Evolutionary conservation across 2,113 vertebrate species (phyloP), one percentile per base, ranked within the genome.

Genomic region (Syngnathus floridae): DNA sequence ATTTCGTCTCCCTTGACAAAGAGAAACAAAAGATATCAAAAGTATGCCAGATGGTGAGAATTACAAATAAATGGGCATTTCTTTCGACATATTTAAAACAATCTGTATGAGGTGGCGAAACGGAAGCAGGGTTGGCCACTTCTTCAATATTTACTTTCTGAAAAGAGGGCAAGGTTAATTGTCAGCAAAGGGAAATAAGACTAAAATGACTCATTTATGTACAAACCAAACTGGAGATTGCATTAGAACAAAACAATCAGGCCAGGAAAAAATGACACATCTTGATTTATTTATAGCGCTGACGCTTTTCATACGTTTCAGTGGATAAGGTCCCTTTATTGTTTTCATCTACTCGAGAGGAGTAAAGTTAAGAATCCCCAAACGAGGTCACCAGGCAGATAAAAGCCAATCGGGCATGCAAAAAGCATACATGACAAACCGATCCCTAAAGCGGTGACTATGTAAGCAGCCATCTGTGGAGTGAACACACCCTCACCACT

Each of bases 381-480:
- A 69, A 77, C 40, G 12, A 68, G 35, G 63, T 64, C 46, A 72
- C 57, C 55, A 21, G 22, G 40, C 75, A 72, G 22, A 69, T 66
- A 51, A 72, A 58, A 62, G 45, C 65, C 70, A 67, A 69, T 61
- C 76, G 72, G 82, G 80, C 82, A 80, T 60, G 65, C 37, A 66
- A 78, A 31, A 76, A 72, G 79, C 69, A 64, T 73, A 67, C 35
- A 49, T 69, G 75, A 66, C 56, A 77, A 63, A 60, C 62, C 16
- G 62, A 43, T 43, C 54, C 41, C 26, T 62, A 65, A 80, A 41
- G 72, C 68, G 60, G 52, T 16, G 17, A 74, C 81, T 52, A 64
- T 81, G 66, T 83, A 78, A 84, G 35, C 83, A 75, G 83, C 80
- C 78, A 79, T 81, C 73, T 69, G 66, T 46, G 56, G 78, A 62